Base-by-base conservation (phyloP, 2,113 vertebrate species). In the Geococcyx californianus region DNA sequence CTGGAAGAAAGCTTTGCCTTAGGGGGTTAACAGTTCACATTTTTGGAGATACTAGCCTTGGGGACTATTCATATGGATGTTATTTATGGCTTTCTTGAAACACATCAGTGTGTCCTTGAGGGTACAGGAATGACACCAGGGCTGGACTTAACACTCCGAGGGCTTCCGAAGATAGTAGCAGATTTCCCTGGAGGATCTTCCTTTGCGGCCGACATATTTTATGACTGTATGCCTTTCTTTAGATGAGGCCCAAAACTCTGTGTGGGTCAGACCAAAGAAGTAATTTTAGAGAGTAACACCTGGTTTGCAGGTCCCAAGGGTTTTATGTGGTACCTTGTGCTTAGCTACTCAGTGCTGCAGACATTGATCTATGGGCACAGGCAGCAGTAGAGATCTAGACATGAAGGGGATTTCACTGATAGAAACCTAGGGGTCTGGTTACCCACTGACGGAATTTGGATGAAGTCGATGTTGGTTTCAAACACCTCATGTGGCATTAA, bases 31-130 rank as follows among this genome's bases (percentile, higher is more conserved):
- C 13, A 47, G 45, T 21, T 73, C 21, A 42, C 26, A 26, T 59
- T 91, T 96, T 83, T 83, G 9, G 24, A 85, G 45, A 36, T n/a
- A 16, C 4, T 93, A 31, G 86, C 89, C 52, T 74, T 90, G 52
- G 21, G 20, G 19, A 25, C 10, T 84, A 10, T 49, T 90, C 67
- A 54, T 58, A 47, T 17, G 13, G 7, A 13, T 49, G 33, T 81
- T 96, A 90, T 94, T 96, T 93, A 81, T 52, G 52, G 26, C 42
- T 49, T 88, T 68, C 59, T 94, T 83, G 55, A 88, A 86, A 42
- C 18, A 58, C 36, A 77, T 67, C 34, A 58, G 11, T 31, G 42
- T 79, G 87, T 89, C 81, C 93, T 94, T 94, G 91, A 74, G 28
- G 34, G 47, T 52, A 55, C 11, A 62, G 58, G 31, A 93, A 54